phyloP scores from a whole-genome alignment of 2,113 vertebrate genomes.

The Gasterosteus nipponicus region DNA sequence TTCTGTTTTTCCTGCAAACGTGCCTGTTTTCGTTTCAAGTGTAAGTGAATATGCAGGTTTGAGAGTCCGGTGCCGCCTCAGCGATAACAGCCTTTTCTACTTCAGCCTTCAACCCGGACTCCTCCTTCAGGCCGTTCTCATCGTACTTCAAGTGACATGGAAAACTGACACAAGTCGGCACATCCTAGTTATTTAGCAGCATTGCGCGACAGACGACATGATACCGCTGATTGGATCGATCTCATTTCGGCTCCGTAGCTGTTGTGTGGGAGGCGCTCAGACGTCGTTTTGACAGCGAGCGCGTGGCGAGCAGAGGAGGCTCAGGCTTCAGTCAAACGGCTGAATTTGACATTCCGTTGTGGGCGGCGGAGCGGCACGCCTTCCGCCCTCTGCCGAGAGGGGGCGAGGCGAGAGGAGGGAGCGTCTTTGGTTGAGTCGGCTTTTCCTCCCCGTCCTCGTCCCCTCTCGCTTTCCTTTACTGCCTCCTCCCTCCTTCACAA shows the following conservation, averaged over 20 bases:
- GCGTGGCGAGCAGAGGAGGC: constrained; percentile 20
- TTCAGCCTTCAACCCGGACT: background rate
- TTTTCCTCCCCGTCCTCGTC: constrained; percentile 41
- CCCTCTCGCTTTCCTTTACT: constrained; percentile 35
- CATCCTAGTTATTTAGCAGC: background rate
- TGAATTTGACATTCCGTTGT: constrained; percentile 51
- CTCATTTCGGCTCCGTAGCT: background rate
- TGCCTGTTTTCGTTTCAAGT: background rate
- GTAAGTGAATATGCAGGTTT: background rate
- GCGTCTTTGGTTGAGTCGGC: constrained; percentile 56
- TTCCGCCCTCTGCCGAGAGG: background rate
- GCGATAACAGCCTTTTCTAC: background rate
- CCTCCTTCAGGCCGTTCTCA: no score
- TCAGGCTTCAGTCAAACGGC: constrained; percentile 46
- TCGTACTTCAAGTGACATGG: background rate
- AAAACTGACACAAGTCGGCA: background rate
- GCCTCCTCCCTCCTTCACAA: constrained; percentile 32
- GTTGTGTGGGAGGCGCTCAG: constrained; percentile 4
- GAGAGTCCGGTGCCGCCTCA: background rate
- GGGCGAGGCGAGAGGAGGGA: constrained; percentile 24
- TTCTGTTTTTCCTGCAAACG: background rate
- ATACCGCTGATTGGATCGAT: background rate
- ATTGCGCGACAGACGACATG: no score
- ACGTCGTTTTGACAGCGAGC: constrained; percentile 3
- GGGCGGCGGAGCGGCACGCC: background rate